Evolutionary conservation across 2,113 vertebrate species (phyloP), one percentile per base, ranked within the genome.

Genomic region (Emydura subglobosa): DNA sequence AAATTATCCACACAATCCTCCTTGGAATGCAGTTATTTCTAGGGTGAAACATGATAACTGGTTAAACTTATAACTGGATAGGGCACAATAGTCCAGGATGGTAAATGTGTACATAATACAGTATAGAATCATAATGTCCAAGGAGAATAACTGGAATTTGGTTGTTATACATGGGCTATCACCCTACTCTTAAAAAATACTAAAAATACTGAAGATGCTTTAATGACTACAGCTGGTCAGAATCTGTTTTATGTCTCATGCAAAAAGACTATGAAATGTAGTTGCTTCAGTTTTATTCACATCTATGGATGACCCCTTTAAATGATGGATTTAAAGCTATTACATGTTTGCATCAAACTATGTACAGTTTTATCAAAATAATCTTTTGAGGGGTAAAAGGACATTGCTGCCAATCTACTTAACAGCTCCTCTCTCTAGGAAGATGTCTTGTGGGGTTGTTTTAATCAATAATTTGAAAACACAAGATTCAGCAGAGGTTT

Each of bases 171-270:
- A 72, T 65, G 13, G 89, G 7, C 79, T 42, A 85, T 25, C 25
- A 85, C 10, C 85, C 85, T 92, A 94, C 25, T n/a, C 47, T 94
- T 82, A 74, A 83, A 87, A 94, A 92, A 82, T 89, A 91, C 54
- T 87, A 57, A 11, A 72, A 14, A 83, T 59, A 59, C 27, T 59
- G 12, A 59, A 29, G 27, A 27, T 59, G 27, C 57, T 59, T 31
- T 59, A 5, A 59, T 59, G 57, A 59, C 27, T 29, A 59, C 57
- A 59, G 11, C 57, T 59, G 11, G 57, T 29, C 25, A 59, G 57
- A 59, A 59, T 14, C 27, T 59, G 57, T 27, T 59, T 59, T 59
- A 55, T 7, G 25, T 59, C 27, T 55, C 27, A 29, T 11, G 57
- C 57, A 31, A 59, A 59, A 29, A 59, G 57, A 59, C 29, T 59